These are phyloP conservation scores for Stigmatopora nigra DNA, from an alignment of 2,113 vertebrate genomes.

Conservation along the genomic window DNA sequence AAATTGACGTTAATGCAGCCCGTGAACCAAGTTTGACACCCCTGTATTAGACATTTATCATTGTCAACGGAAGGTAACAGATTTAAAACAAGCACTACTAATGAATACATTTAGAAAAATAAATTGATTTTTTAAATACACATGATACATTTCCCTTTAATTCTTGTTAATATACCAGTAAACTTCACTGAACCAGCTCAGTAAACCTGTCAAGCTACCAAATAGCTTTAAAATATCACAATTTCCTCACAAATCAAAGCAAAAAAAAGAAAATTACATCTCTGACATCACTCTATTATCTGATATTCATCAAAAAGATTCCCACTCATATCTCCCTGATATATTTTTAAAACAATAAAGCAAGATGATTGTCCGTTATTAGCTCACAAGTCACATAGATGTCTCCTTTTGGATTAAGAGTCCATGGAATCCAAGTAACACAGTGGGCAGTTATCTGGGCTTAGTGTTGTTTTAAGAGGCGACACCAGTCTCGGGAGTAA, in stretches of 20 bases:
- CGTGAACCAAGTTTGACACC: too few species aligned
- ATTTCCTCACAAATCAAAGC: too few species aligned
- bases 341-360: neutral
- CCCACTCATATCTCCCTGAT: neutral
- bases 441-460: conserved; percentile 60
- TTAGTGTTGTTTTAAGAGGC: conserved; percentile 62
- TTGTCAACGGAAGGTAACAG: too few species aligned
- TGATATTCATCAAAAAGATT: neutral
- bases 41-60: too few species aligned
- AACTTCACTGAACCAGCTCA: neutral
- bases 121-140: too few species aligned
- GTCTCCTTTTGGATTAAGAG: conserved; percentile 27
- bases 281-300: neutral
- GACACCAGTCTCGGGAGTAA: conserved; percentile 54
- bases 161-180: neutral
- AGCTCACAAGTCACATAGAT: conserved; percentile 23
- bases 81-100: too few species aligned
- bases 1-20: too few species aligned
- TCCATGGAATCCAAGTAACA: conserved; percentile 39
- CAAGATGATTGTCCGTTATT: conserved; percentile 1
- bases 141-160: neutral
- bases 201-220: neutral
- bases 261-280: neutral
- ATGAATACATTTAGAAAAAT: too few species aligned
- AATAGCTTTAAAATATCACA: too few species aligned